Base-by-base conservation (phyloP, 2,797 vertebrate genomes). In the Peromyscus aztecus region DNA sequence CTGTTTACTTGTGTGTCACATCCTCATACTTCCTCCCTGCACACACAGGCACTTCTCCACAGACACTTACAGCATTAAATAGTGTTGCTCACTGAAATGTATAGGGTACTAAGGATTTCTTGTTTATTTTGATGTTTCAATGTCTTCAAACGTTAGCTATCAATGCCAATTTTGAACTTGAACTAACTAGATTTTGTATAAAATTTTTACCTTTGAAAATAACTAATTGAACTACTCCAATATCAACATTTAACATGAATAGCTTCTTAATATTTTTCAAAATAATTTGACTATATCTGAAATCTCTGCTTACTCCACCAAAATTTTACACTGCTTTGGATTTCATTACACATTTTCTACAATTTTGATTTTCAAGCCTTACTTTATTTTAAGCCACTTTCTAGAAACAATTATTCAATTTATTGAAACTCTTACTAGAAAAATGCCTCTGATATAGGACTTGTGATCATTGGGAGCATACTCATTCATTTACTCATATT, bases 211-310 rank as follows among this genome's bases (percentile, higher is more conserved):
- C 37, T 52, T 59, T 93, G 83, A 85, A 86, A 86, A 57, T 27
- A 61, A 43, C 69, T 76, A 69, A 85, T 85, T 85, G 24, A 78
- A 94, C 49, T 83, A 85, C 10, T 34, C 37, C 3, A 75, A 29
- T 87, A 78, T 63, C 80, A 89, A 81, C 55, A 91, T 71, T 37
- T 84, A 59, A 84, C 17, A 13, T 82, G 29, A 93, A 65, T 77
- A 88, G 82, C 13, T 91, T 96, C 21, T 89, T 83, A 52, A 91
- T 95, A 21, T 94, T 91, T 63, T 55, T 65, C 57, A 97, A 97
- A 96, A 94, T 52, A 40, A 89, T 69, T 61, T 81, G 75, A 65
- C 23, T 78, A 11, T 31, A 90, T 71, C 43, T n/a, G 61, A 89
- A 94, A 83, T 3, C 37, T 34, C 27, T 77, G 49, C 40, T 90